These are phyloP conservation scores for Diadema setosum DNA, from an alignment of 35 echinoderm and acorn worm species.

Conservation along the genomic window DNA sequence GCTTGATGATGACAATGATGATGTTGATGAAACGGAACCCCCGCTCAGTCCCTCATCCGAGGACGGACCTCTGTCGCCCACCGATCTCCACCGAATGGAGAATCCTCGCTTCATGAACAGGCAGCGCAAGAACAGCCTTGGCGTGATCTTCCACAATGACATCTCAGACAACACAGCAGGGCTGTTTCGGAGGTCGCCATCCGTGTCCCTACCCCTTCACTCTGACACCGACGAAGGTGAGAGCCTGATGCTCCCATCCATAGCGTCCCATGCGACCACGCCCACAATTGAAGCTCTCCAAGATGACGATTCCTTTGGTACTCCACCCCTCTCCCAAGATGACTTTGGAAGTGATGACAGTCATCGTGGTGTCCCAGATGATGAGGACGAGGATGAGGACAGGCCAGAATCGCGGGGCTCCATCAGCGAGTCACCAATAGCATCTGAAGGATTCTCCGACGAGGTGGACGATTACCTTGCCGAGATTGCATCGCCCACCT, in stretches of 20 bases:
- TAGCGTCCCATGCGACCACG: conserved; percentile 18
- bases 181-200: not conserved
- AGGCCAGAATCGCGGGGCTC: conserved; percentile 12
- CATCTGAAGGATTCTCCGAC: conserved; percentile 44
- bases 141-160: not conserved
- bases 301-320: conserved; percentile 25
- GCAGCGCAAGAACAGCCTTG: not conserved
- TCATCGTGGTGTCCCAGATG: not conserved
- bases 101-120: not conserved
- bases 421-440: not conserved
- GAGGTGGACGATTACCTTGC: conserved; percentile 37
- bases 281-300: conserved; percentile 72
- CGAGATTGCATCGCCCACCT: conserved; percentile 73
- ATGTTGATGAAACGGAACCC: not conserved
- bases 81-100: not conserved
- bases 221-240: conserved; percentile 7
- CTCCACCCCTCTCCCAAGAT: not conserved
- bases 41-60: not conserved
- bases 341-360: not conserved
- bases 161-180: not conserved
- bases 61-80: not conserved
- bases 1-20: too few species aligned
- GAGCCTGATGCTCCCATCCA: conserved; percentile 3
- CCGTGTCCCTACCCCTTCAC: not conserved
- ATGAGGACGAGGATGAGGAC: not conserved